Evolutionary conservation across 1,140 invertebrate species (phyloP), one percentile per base, ranked within the genome.

Genomic region (Druon quercuslanigerum): DNA sequence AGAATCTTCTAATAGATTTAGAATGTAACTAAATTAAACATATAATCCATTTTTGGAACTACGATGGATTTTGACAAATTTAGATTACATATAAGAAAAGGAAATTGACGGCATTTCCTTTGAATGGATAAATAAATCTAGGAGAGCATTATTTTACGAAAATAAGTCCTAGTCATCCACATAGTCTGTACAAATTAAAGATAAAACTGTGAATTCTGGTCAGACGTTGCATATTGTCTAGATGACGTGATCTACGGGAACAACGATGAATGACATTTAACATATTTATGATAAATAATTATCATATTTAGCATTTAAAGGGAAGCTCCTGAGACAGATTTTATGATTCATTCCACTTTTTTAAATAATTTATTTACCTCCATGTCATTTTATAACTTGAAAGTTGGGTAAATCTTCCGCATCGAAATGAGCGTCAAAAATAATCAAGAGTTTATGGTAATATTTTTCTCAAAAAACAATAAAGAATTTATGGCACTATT

Each of bases 391-490:
- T 66, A 33, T 46, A 46, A 66, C 60, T 66, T 16, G n/a, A 66
- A 16, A 40, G 57, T 66, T 66, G 16, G 60, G 40, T n/a, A 46
- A 66, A 46, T n/a, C 60, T 66, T 66, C 60, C 60, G 25, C n/a
- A 66, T 33, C 25, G 46, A 66, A 33, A 66, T 40, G 40, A 66
- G 60, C 40, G 33, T 66, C 25, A 66, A 66, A 33, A 66, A 14
- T 66, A 66, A 66, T 66, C 60, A 66, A 54, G n/a, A 54, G 40
- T 66, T 66, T 66, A 25, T 66, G 57, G 57, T 20, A 66, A 4
- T 17, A 12, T 66, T 33, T 66, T 25, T 40, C 57, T 46, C 1
- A 66, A 66, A 33, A 66, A 33, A 14, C 33, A 66, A 40, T 66
- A 14, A 66, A 54, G n/a, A 54, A 40, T 66, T 66, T 66, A 25